phyloP scores from a whole-genome alignment of 1,140 invertebrate genomes.

The Anadara kagoshimensis region DNA sequence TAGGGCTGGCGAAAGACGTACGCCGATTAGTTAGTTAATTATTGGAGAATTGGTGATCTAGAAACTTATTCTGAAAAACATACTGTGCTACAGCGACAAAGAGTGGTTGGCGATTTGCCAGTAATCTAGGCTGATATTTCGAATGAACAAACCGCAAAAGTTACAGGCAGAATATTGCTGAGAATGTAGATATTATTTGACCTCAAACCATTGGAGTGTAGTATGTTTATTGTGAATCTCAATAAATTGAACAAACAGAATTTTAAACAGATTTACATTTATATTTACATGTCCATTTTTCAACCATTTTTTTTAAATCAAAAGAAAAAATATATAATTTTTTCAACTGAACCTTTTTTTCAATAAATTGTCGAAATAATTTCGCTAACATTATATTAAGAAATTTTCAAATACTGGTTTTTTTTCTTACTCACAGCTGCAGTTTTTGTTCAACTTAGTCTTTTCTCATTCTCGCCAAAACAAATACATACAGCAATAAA shows the following conservation, averaged over 20 bases:
- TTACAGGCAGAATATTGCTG: constrained; percentile 5
- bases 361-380: not conserved
- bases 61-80: constrained; percentile 57
- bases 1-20: constrained; percentile 70
- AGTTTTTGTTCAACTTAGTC: not conserved
- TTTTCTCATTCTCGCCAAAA: not conserved
- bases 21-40: constrained; percentile 71
- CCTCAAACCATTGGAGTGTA: too few relatives aligned
- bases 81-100: constrained; percentile 67
- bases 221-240: too few relatives aligned
- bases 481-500: too few relatives aligned
- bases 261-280: too few relatives aligned
- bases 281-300: too few relatives aligned
- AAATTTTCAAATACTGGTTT: not conserved
- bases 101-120: constrained; percentile 66
- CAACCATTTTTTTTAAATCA: not conserved
- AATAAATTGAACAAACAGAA: too few relatives aligned
- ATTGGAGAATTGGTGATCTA: constrained; percentile 62
- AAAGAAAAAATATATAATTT: constrained; percentile 24
- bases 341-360: not conserved
- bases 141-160: constrained; percentile 8
- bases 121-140: constrained; percentile 31
- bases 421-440: not conserved
- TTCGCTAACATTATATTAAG: not conserved
- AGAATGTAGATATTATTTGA: not conserved